These are phyloP conservation scores for Bhutanitis thaidina DNA, from an alignment of 2,888 invertebrate genomes.

Conservation along the genomic window DNA sequence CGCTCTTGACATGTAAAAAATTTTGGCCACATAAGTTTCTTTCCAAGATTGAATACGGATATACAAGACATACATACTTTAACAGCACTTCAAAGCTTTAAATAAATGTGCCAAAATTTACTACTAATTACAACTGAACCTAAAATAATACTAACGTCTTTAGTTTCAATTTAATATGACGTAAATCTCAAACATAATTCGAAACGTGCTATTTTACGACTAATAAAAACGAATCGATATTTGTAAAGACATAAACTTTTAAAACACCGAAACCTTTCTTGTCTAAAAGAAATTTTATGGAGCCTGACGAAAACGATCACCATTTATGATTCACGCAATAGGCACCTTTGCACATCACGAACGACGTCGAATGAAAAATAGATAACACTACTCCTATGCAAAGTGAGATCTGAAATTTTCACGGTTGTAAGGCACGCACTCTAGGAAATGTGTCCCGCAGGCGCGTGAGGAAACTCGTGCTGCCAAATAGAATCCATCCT, in stretches of 20 bases:
- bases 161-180: constrained; percentile 11
- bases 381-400: constrained; percentile 65
- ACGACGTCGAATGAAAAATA: constrained; percentile 59
- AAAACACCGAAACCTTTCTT: constrained; percentile 23
- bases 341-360: constrained; percentile 60
- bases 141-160: too few species aligned
- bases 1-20: constrained; percentile 27
- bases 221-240: constrained; percentile 19
- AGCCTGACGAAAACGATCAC: constrained; percentile 56
- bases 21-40: constrained; percentile 37
- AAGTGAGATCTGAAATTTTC: constrained; percentile 64
- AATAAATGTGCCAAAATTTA: too few species aligned
- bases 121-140: too few species aligned
- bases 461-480: constrained; percentile 36
- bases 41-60: too few species aligned
- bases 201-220: constrained; percentile 12
- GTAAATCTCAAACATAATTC: constrained; percentile 16
- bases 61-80: too few species aligned
- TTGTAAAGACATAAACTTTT: constrained; percentile 16
- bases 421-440: constrained; percentile 41
- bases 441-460: constrained; percentile 43
- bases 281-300: constrained; percentile 49
- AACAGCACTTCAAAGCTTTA: too few species aligned
- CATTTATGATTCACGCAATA: constrained; percentile 71
- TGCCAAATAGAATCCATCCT: constrained; percentile 61